Base-by-base conservation (phyloP, 2,797 vertebrate species). In the Chaenodraco wilsoni region DNA sequence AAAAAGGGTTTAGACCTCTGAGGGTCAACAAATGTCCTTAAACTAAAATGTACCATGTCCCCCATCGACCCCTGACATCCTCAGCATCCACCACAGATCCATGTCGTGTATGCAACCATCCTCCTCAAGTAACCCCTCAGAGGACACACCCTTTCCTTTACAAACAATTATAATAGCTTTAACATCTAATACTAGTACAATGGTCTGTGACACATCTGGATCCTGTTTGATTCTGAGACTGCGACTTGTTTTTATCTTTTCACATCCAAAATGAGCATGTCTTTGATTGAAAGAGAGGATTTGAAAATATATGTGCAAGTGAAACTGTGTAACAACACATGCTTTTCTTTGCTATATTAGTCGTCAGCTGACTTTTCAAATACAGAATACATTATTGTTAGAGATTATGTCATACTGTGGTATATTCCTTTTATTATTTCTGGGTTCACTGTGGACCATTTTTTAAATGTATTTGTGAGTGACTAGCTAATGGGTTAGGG, bases 111-210 rank as follows among this genome's bases (percentile, higher is more conserved):
- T 57, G 45, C 41, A 50, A 16, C 19, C 48, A 31, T 51, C 49
- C 31, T 66, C 44, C 5, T 64, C 19, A n/a, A 12, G 49, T 49
- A 50, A 60, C 56, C 59, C 51, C 46, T 31, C 2, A 8, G 37
- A 72, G 62, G 78, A 60, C 73, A 41, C 76, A 77, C 64, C 73
- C 74, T 74, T 79, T 16, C 19, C 37, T 31, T 49, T 45, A 57
- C 43, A 65, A 60, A 56, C 40, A 12, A 19, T 45, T 21, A 21
- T 12, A 49, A 71, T 16, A 40, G 31, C 33, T 45, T 51, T 27
- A 71, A 65, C 43, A 6, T 57, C 3, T 19, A 10, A 45, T 69
- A 12, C 43, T 19, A 41, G 15, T 2, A 67, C 54, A 72, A 9
- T 7, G 51, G 49, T 46, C 14, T 21, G 5, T 45, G 44, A 33